Percentiles rank a stretch among this genome's conserved stretches.
Conservation (phyloP, 2,888 invertebrate species). For the Eupeodes luniger region DNA sequence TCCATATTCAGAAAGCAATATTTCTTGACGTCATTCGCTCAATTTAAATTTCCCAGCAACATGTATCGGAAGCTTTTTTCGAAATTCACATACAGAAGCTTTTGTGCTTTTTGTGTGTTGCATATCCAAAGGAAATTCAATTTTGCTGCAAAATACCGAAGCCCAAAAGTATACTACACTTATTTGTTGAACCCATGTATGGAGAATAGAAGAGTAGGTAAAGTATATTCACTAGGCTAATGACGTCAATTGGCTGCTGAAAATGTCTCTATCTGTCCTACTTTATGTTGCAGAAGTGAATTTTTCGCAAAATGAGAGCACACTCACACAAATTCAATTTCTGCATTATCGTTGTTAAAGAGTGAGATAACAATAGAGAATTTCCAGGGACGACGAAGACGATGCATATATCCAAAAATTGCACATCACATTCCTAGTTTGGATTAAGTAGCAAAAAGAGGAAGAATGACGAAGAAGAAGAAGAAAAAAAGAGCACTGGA, state of each 20-base stretch:
- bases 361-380: conserved; percentile 26
- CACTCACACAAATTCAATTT: conserved; percentile 30
- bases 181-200: not conserved
- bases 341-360: not conserved
- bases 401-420: conserved; percentile 10
- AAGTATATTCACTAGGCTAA: conserved; percentile 46
- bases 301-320: conserved; percentile 55
- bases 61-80: conserved; percentile 63
- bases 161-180: conserved; percentile 63
- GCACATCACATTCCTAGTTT: conserved; percentile 9
- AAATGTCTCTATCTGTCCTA: conserved; percentile 25
- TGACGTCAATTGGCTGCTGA: conserved; percentile 62
- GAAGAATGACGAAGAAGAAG: too few relatives aligned
- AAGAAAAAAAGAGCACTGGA: conserved; percentile 4
- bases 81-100: conserved; percentile 29
- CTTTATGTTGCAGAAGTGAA: conserved; percentile 46
- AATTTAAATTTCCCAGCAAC: conserved; percentile 33
- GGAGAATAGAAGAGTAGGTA: not conserved
- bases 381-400: conserved; percentile 14
- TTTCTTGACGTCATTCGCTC: conserved; percentile 56
- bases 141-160: not conserved
- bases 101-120: conserved; percentile 47
- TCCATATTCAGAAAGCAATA: not conserved
- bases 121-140: conserved; percentile 18
- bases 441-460: not conserved